These are phyloP conservation scores for Drepana arcuata DNA, from an alignment of 1,140 invertebrate species.

Conservation along the genomic window DNA sequence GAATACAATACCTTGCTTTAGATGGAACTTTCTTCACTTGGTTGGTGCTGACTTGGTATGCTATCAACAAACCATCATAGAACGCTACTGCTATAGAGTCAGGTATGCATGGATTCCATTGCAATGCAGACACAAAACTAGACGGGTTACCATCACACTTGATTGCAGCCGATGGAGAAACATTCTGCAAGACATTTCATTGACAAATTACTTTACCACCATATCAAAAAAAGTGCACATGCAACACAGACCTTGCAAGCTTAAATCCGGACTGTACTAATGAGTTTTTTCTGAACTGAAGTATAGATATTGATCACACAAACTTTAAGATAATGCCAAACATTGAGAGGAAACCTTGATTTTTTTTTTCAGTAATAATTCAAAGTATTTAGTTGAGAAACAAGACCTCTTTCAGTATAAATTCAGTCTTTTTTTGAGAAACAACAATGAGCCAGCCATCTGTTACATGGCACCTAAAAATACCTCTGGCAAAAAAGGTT, in stretches of 20 bases:
- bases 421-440: too few species aligned
- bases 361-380: not conserved
- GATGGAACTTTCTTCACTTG: slow-evolving; percentile 50
- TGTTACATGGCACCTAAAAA: too few species aligned
- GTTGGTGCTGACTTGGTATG: slow-evolving; percentile 31
- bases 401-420: not conserved
- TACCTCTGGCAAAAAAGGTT: too few species aligned
- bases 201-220: not conserved
- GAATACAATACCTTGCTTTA: slow-evolving; percentile 57
- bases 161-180: slow-evolving; percentile 29
- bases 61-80: slow-evolving; percentile 48
- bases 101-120: slow-evolving; percentile 61
- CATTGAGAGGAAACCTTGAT: too few species aligned
- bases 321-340: too few species aligned
- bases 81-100: slow-evolving; percentile 48
- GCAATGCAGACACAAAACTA: slow-evolving; percentile 48
- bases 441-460: too few species aligned
- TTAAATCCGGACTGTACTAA: too few species aligned
- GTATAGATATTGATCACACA: too few species aligned
- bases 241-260: too few species aligned
- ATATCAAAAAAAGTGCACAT: too few species aligned
- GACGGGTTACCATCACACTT: slow-evolving; percentile 35
- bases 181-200: slow-evolving; percentile 29
- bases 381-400: not conserved
- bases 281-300: too few species aligned